These are phyloP conservation scores for Tortrix viridana DNA, from an alignment of 2,888 invertebrate species.

Conservation along the genomic window DNA sequence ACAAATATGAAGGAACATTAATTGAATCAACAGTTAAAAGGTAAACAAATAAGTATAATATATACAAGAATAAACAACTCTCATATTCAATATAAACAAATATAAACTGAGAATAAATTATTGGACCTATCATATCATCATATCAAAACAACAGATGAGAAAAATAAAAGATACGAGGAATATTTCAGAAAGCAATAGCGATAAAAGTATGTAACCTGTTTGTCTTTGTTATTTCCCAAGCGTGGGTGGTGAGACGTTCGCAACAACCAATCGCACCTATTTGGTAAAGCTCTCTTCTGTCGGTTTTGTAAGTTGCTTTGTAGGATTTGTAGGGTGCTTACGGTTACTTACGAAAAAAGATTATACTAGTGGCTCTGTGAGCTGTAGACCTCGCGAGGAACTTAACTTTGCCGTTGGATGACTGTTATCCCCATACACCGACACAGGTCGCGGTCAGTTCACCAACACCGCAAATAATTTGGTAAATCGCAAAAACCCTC, in stretches of 20 bases:
- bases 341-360: no score
- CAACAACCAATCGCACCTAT: conserved; percentile 12
- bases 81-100: conserved; percentile 20
- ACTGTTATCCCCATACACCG: not conserved
- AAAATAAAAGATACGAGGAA: conserved; percentile 10
- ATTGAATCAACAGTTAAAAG: not conserved
- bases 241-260: not conserved
- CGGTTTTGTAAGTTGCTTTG: no score
- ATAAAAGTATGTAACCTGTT: conserved; percentile 19
- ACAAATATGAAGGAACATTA: not conserved
- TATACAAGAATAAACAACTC: conserved; percentile 16
- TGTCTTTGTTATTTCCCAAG: conserved; percentile 12
- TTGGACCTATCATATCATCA: conserved; percentile 24
- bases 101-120: conserved; percentile 22
- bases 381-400: not conserved
- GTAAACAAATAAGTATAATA: conserved; percentile 1
- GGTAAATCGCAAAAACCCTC: not conserved
- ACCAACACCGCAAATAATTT: not conserved
- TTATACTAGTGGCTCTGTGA: no score
- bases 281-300: not conserved
- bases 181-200: conserved; percentile 3
- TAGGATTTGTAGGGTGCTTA: no score
- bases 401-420: not conserved
- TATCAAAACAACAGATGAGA: conserved; percentile 16
- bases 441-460: not conserved